Percentiles rank a stretch among this genome's conserved stretches.
phyloP scores from a whole-genome alignment of 1,140 invertebrate genomes.

The Listronotus bonariensis region DNA sequence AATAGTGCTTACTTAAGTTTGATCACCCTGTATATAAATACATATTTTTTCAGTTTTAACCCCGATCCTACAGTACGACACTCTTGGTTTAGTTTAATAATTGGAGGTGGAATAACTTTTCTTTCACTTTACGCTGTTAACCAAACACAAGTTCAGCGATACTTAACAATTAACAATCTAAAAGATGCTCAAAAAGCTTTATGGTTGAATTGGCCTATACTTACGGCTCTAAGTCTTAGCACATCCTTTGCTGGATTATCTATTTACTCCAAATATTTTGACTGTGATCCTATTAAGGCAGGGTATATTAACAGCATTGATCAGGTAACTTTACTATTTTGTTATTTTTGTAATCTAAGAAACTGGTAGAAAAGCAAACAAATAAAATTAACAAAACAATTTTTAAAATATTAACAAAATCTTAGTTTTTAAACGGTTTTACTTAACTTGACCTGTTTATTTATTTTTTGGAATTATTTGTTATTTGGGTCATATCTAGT shows the following conservation, averaged over 20 bases:
- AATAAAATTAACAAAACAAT: no score
- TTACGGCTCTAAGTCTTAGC: slow-evolving; percentile 67
- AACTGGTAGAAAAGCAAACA: no score
- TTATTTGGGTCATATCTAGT: no score
- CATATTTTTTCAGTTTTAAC: slow-evolving; percentile 59
- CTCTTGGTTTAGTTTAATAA: slow-evolving; percentile 71
- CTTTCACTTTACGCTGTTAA: slow-evolving; percentile 81
- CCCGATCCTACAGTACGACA: slow-evolving; percentile 75
- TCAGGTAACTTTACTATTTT: no score
- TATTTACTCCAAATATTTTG: slow-evolving; percentile 75
- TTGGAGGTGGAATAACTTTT: slow-evolving; percentile 77
- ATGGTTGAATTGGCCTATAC: slow-evolving; percentile 73
- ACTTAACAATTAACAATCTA: slow-evolving; percentile 75
- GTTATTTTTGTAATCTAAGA: no score
- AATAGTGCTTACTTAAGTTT: no score
- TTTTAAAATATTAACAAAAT: no score
- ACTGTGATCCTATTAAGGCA: slow-evolving; percentile 73
- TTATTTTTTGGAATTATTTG: no score
- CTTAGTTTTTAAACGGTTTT: no score
- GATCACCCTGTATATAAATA: no score
- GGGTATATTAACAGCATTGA: slow-evolving; percentile 61
- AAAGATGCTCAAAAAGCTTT: slow-evolving; percentile 67
- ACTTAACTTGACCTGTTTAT: no score
- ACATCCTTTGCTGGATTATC: slow-evolving; percentile 79
- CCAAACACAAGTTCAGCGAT: slow-evolving; percentile 84